Evolutionary conservation across 1,140 invertebrate species (phyloP).

Genomic region (Lepidurus couesii): DNA sequence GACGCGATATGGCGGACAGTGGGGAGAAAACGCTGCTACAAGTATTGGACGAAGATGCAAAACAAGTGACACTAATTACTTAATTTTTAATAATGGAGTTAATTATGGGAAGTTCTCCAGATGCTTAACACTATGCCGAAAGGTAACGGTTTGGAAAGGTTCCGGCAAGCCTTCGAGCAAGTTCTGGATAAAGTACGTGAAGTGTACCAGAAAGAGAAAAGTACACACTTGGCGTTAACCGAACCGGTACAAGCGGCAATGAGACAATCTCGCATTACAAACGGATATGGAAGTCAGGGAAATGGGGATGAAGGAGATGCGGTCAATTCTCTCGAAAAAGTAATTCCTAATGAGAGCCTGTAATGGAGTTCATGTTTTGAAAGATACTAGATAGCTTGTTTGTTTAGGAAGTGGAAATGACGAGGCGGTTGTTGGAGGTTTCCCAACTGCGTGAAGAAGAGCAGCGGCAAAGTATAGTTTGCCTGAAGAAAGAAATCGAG

Average conservation of each 20-base stretch:
- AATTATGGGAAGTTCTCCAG: background rate
- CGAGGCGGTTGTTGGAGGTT: conserved; percentile 30
- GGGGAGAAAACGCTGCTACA: background rate
- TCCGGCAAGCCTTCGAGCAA: conserved; percentile 27
- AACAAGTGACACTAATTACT: background rate
- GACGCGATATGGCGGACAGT: background rate
- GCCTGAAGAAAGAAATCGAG: conserved; percentile 25
- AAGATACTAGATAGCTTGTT: background rate
- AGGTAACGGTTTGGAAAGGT: conserved; percentile 12
- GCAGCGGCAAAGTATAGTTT: conserved; percentile 26
- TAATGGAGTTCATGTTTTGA: background rate
- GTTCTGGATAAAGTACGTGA: conserved; percentile 31
- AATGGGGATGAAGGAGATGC: conserved; percentile 30
- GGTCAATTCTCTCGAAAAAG: conserved; percentile 29
- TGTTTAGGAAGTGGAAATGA: conserved; percentile 32
- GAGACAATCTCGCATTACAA: conserved; percentile 29
- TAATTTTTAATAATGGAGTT: background rate
- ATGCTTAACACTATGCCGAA: conserved; percentile 25
- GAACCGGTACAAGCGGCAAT: conserved; percentile 27
- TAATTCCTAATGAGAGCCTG: background rate
- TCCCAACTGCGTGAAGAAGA: conserved; percentile 32
- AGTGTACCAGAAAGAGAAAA: conserved; percentile 31
- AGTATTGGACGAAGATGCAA: conserved; percentile 21
- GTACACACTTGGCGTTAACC: conserved; percentile 4
- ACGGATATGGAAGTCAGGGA: conserved; percentile 23